Conservation (phyloP, 2,113 vertebrate species). For the Nibea coibor region DNA sequence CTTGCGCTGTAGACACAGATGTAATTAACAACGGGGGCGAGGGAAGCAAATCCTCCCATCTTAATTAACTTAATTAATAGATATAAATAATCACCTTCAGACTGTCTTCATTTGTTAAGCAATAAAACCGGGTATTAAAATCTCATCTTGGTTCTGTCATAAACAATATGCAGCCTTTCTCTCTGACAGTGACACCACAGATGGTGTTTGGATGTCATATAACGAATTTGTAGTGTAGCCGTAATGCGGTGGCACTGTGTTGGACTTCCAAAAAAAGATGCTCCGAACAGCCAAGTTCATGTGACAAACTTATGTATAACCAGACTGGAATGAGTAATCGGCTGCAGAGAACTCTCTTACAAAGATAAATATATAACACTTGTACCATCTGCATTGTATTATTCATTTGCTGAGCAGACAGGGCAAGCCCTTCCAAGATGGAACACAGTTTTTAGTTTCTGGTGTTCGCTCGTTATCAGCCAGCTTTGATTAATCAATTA, state of each 20-base stretch:
- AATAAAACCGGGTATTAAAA: constrained; percentile 81
- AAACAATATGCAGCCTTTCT: constrained; percentile 74
- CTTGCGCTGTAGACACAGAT: constrained; percentile 45
- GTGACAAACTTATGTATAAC: constrained; percentile 68
- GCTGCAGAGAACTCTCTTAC: constrained; percentile 40
- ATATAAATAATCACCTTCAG: constrained; percentile 84
- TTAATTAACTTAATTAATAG: constrained; percentile 85
- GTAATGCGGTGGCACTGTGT: constrained; percentile 43
- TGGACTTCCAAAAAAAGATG: constrained; percentile 48
- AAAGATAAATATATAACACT: constrained; percentile 58
- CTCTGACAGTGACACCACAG: constrained; percentile 65
- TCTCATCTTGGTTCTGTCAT: constrained; percentile 74
- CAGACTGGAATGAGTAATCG: constrained; percentile 60
- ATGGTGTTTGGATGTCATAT: constrained; percentile 70
- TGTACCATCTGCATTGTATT: constrained; percentile 67
- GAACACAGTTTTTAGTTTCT: constrained; percentile 29
- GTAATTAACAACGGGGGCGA: constrained; percentile 77
- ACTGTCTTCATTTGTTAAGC: constrained; percentile 82
- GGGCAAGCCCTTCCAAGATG: constrained; percentile 31
- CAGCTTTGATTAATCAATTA: constrained; percentile 64
- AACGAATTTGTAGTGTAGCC: constrained; percentile 47
- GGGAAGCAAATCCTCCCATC: constrained; percentile 73
- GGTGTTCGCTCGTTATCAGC: constrained; percentile 41
- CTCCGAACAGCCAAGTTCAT: constrained; percentile 56
- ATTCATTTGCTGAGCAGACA: constrained; percentile 61